These are phyloP conservation scores for Phoebastria nigripes DNA, from an alignment of 2,797 vertebrate species.

Conservation along the genomic window DNA sequence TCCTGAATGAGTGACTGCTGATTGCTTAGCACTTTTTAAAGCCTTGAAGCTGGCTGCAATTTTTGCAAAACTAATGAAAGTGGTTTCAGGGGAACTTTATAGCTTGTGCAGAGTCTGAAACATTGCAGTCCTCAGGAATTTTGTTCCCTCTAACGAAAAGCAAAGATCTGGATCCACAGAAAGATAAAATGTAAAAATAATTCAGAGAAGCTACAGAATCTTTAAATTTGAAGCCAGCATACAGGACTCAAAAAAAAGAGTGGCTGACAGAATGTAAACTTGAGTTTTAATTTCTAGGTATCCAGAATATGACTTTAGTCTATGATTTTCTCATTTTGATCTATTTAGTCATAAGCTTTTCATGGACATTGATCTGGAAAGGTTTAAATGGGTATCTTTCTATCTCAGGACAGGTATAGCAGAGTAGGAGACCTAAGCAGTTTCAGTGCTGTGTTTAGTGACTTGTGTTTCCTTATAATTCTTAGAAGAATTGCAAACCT, in stretches of 20 bases:
- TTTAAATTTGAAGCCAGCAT: not conserved
- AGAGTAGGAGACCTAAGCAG: not conserved
- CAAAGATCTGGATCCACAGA: not conserved
- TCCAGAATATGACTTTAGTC: not conserved
- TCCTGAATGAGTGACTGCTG: constrained; percentile 51
- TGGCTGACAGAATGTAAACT: not conserved
- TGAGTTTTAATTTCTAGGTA: not conserved
- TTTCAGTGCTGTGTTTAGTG: not conserved
- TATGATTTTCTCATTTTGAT: not conserved
- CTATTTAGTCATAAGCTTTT: not conserved
- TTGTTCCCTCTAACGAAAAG: not conserved
- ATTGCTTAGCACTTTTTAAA: constrained; percentile 62
- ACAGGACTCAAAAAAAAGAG: not conserved
- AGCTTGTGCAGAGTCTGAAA: constrained; percentile 33
- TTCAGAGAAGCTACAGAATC: not conserved
- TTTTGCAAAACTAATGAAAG: constrained; percentile 52
- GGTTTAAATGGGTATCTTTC: not conserved
- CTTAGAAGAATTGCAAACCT: not conserved
- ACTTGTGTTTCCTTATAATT: not conserved
- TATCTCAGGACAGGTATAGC: not conserved
- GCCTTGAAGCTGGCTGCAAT: constrained; percentile 49
- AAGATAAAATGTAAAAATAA: not conserved
- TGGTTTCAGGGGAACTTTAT: constrained; percentile 47
- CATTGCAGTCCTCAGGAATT: not conserved
- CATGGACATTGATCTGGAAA: not conserved